Conservation (phyloP, 2,113 vertebrate genomes). For the Tyrannus savana region DNA sequence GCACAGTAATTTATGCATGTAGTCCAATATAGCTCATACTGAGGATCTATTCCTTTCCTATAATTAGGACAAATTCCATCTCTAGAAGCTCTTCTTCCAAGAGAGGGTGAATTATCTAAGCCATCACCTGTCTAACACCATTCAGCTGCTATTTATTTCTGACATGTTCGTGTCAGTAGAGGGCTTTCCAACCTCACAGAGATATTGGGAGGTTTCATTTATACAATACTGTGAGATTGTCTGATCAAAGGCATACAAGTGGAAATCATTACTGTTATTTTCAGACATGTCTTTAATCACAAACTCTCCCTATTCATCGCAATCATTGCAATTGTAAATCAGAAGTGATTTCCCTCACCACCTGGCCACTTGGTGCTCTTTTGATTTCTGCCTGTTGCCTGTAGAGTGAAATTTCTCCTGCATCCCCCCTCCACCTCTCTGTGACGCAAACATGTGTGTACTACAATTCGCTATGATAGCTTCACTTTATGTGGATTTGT, state of each 20-base stretch:
- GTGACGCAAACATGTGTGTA: neutral
- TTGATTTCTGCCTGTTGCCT: neutral
- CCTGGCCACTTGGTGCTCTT: constrained; percentile 48
- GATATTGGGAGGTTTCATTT: constrained; percentile 42
- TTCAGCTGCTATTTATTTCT: constrained; percentile 49
- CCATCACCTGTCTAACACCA: constrained; percentile 33
- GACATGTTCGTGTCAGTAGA: constrained; percentile 1
- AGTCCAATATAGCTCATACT: constrained; percentile 31
- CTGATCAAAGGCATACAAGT: constrained; percentile 64
- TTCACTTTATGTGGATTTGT: constrained; percentile 16
- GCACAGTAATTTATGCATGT: constrained; percentile 1
- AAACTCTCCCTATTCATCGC: constrained; percentile 44
- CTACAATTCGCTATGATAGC: neutral
- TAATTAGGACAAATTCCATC: constrained; percentile 34
- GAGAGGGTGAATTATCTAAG: constrained; percentile 30
- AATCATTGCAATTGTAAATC: constrained; percentile 57
- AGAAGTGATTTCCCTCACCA: constrained; percentile 32
- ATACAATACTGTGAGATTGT: constrained; percentile 32
- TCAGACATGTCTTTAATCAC: constrained; percentile 46
- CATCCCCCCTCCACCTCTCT: neutral
- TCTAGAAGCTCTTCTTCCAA: constrained; percentile 16
- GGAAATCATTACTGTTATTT: constrained; percentile 65
- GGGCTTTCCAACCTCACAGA: constrained; percentile 45
- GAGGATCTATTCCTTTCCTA: neutral
- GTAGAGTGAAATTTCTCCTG: neutral